Evolutionary conservation across 2,888 invertebrate species (phyloP), one percentile per base, ranked within the genome.

Genomic region (Sympetrum striolatum): DNA sequence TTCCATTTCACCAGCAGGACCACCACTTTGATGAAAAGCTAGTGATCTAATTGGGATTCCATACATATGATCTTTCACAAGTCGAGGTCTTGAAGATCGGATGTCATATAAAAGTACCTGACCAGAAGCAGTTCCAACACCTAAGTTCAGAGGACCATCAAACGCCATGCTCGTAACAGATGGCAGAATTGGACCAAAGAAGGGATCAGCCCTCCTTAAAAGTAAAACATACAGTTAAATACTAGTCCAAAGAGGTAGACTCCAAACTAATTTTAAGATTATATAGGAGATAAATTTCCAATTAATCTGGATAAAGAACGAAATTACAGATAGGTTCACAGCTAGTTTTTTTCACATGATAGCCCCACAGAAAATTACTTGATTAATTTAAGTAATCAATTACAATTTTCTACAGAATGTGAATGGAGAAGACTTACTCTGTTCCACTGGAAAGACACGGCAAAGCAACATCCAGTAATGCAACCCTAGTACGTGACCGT

Each of bases 51-150:
- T 98, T 0, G 99, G 98, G 90, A 97, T 95, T 91, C 97, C 98
- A 93, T 99, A 98, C 95, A 98, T 97, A 93, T 99, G 99, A 94
- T 99, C 99, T 94, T 99, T 99, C 0, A 98, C 95, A 80, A 97
- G 94, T 81, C 97, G 95, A 0, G 99, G 99, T 93, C 97, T 97
- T 92, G 96, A 96, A 10, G 98, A 97, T 91, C 99, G 96, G 91
- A 99, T 96, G 93, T 99, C 99, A 93, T 99, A 99, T 0, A 99
- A 93, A 15, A 99, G 94, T 60, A 99, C 96, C 95, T 99, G 98
- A 0, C 99, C 99, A 35, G 98, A 98, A 8, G 97, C 96, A 64
- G 98, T 99, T 18, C 99, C 99, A 4, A 99, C 98, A 35, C 97
- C 99, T 94, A 98, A 94, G 92, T 96, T 96, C 82, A 98, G 94